Evolutionary conservation across 1,140 invertebrate genomes (phyloP).

Genomic region (Penaeus indicus): DNA sequence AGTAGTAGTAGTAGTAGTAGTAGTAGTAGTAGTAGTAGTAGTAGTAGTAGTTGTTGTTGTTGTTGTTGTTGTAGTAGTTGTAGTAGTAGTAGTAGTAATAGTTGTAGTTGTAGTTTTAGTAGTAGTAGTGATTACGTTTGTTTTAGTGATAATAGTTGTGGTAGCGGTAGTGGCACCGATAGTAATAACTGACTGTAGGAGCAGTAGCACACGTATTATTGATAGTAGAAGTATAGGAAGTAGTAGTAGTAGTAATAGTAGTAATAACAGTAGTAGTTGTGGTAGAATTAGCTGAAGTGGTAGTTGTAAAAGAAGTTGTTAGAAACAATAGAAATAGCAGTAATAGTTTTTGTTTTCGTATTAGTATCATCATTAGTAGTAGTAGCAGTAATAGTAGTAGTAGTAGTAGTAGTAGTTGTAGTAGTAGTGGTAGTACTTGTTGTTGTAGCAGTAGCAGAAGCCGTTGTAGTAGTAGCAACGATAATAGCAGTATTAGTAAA

Average conservation of each 20-base stretch:
- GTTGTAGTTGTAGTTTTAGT: background rate
- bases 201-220: background rate
- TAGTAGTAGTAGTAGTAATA: background rate
- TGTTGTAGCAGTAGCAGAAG: background rate
- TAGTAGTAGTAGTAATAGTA: background rate
- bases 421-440: background rate
- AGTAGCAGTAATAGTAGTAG: background rate
- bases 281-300: background rate
- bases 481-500: no score
- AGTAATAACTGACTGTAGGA: background rate
- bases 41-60: background rate
- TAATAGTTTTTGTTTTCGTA: background rate
- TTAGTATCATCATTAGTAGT: background rate
- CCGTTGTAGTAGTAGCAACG: no score
- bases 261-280: background rate
- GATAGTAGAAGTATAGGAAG: background rate
- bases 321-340: background rate
- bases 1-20: no score
- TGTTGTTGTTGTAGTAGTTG: background rate
- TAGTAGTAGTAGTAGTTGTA: background rate
- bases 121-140: background rate
- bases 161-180: background rate
- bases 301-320: no score
- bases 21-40: background rate
- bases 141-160: constrained; percentile 12